Conservation (phyloP, 2,797 vertebrate species). For the Picus viridis region DNA sequence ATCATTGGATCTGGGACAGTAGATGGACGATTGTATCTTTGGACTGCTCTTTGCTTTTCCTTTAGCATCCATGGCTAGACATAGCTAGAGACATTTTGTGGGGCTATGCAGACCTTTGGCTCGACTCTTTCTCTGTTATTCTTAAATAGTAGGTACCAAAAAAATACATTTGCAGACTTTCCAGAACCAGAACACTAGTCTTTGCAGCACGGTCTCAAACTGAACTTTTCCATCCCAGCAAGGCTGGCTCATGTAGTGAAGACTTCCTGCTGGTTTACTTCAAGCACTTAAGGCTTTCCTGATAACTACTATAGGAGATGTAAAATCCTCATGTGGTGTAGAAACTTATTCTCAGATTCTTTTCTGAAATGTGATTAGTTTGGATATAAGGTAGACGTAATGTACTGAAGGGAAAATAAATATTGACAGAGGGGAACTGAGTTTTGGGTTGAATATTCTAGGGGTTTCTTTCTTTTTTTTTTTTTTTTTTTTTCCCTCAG, state of each 20-base stretch:
- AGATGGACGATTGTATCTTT: neutral
- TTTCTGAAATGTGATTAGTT: neutral
- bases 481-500: neutral
- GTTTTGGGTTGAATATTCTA: neutral
- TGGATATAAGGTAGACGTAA: neutral
- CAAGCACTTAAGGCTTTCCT: neutral
- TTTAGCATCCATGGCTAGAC: neutral
- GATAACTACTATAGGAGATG: neutral
- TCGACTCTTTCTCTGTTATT: neutral
- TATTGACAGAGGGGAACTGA: neutral
- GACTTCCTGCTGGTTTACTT: neutral
- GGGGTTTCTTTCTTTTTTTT: neutral
- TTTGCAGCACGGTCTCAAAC: neutral
- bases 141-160: neutral
- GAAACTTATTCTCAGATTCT: neutral
- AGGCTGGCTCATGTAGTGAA: accelerated
- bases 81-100: neutral
- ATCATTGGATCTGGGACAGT: neutral
- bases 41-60: neutral
- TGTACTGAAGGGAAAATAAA: neutral
- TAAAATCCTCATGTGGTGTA: neutral
- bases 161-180: neutral
- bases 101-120: neutral
- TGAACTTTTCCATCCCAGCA: neutral
- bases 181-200: neutral